These are phyloP conservation scores for Scytalopus superciliaris DNA, from an alignment of 2,113 vertebrate genomes.

Conservation along the genomic window DNA sequence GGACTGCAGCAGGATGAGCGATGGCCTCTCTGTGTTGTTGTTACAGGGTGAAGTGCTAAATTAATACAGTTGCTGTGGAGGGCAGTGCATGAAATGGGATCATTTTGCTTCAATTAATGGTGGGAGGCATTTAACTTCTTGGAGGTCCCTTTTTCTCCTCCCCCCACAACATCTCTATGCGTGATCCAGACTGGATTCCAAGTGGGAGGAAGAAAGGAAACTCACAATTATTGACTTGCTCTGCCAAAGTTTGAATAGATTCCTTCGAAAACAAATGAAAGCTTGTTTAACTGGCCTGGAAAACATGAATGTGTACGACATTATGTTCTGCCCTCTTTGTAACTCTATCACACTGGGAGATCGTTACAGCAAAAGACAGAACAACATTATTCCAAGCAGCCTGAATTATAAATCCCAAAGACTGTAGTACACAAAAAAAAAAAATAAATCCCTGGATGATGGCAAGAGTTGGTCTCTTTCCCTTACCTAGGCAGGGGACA, in stretches of 20 bases:
- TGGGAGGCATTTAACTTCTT: background rate
- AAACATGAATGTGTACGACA: background rate
- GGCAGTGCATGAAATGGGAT: background rate
- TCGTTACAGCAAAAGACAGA: background rate
- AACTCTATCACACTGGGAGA: background rate
- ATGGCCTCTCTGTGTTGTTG: background rate
- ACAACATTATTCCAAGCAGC: background rate
- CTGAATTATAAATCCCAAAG: constrained; percentile 6
- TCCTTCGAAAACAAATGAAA: constrained; percentile 34
- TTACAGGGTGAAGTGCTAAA: background rate
- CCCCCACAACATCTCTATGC: background rate
- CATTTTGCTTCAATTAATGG: background rate
- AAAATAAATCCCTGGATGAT: background rate
- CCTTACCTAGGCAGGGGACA: background rate
- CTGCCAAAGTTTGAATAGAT: constrained; percentile 18
- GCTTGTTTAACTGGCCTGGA: constrained; percentile 21
- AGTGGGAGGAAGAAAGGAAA: background rate
- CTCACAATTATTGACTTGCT: constrained; percentile 8
- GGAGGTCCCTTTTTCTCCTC: background rate
- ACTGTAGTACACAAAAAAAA: background rate
- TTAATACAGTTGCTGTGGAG: background rate
- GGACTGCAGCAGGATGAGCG: fast-evolving
- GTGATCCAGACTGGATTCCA: background rate
- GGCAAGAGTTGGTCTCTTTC: background rate
- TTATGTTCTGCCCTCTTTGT: background rate